phyloP scores from a whole-genome alignment of 2,888 invertebrate species.

The Monopis laevigella region DNA sequence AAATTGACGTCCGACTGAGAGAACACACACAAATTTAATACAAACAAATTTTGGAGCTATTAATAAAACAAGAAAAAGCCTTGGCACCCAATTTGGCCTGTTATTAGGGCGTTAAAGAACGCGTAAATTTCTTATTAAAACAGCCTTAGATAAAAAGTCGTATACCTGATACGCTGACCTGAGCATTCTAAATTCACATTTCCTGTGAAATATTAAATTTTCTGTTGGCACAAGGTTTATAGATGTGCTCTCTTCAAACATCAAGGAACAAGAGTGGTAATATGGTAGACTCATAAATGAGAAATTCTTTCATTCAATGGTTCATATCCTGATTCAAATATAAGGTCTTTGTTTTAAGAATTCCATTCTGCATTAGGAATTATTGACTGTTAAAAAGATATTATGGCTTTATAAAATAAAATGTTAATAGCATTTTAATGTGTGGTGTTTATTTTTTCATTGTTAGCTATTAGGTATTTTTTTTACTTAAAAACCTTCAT shows the following conservation, averaged over 20 bases:
- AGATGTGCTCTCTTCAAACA: slow-evolving; percentile 35
- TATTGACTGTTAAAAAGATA: too few relatives aligned
- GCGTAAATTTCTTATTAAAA: slow-evolving; percentile 46
- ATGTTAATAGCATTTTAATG: too few relatives aligned
- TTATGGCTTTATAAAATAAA: too few relatives aligned
- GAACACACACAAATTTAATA: slow-evolving; percentile 24
- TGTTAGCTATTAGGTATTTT: too few relatives aligned
- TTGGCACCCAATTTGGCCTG: slow-evolving; percentile 43
- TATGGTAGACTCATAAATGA: slow-evolving; percentile 2
- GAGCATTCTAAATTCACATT: slow-evolving; percentile 19
- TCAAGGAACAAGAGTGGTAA: slow-evolving; percentile 18
- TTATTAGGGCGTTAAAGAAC: slow-evolving; percentile 38
- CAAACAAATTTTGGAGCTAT: slow-evolving; percentile 26
- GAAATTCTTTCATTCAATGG: slow-evolving; percentile 5
- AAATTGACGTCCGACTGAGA: slow-evolving; percentile 4
- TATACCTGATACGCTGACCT: slow-evolving; percentile 13
- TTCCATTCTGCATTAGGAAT: too few relatives aligned
- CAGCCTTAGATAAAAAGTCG: slow-evolving; percentile 28
- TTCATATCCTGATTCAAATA: too few relatives aligned
- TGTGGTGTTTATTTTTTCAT: too few relatives aligned
- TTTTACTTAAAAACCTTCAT: too few relatives aligned
- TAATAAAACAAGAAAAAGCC: slow-evolving; percentile 30
- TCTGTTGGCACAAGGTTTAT: slow-evolving; percentile 31
- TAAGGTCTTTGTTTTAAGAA: too few relatives aligned
- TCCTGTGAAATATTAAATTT: slow-evolving; percentile 40